Percentiles rank a stretch among this genome's conserved stretches.
Evolutionary conservation across 2,888 invertebrate species (phyloP).

Genomic region (Chrysopilus asiliformis): DNA sequence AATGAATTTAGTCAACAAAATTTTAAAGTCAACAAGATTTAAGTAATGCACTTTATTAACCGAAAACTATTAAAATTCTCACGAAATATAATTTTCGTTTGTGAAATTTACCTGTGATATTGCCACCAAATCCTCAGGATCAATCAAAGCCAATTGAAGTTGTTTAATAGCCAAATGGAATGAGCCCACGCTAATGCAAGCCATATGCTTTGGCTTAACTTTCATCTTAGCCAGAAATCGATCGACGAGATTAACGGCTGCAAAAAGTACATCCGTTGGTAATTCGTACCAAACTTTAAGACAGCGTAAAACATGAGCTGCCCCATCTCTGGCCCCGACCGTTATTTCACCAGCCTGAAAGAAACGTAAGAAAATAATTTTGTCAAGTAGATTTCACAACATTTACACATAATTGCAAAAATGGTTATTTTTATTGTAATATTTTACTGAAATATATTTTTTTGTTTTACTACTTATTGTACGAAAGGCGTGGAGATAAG

Average conservation of each 20-base stretch:
- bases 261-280: conserved; percentile 63
- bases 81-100: background rate
- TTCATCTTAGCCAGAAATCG: conserved; percentile 74
- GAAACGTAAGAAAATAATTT: too few species aligned
- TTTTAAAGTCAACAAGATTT: too few species aligned
- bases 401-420: too few species aligned
- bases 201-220: conserved; percentile 67
- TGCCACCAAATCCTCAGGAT: conserved; percentile 53
- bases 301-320: conserved; percentile 67
- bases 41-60: too few species aligned
- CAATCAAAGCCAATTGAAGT: conserved; percentile 43
- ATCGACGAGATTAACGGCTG: conserved; percentile 66
- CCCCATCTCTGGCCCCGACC: conserved; percentile 61
- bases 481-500: too few species aligned
- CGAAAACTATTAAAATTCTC: too few species aligned
- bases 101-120: conserved; percentile 36
- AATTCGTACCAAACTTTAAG: conserved; percentile 76
- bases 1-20: too few species aligned
- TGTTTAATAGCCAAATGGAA: conserved; percentile 70
- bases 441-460: too few species aligned
- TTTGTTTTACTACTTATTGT: too few species aligned
- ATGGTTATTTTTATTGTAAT: too few species aligned
- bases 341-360: conserved; percentile 47
- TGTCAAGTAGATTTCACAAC: too few species aligned
- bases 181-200: conserved; percentile 75